Evolutionary conservation across 2,113 vertebrate species (phyloP), one percentile per base, ranked within the genome.

Genomic region (Protomyctophum bolini): DNA sequence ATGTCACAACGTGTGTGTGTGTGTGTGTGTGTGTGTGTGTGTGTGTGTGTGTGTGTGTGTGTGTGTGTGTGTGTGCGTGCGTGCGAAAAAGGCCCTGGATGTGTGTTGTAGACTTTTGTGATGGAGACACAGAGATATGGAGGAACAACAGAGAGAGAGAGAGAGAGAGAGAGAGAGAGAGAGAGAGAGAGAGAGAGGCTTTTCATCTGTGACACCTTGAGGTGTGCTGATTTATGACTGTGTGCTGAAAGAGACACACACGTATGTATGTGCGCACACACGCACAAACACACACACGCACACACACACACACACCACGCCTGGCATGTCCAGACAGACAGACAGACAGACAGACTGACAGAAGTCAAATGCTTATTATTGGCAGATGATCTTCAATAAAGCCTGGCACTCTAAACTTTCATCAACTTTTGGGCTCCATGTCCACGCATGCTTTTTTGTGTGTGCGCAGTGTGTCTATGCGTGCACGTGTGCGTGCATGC

Each of bases 201-300:
- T 33, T 33, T 33, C 33, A 33, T 33, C 58, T 10, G 28, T 10
- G 57, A 58, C 28, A 59, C 8, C 3, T 29, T 10, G 57, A 82
- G 84, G 85, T 81, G 79, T 58, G 57, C 56, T 84, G 83, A 89
- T 88, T 89, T 86, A 88, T 75, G 70, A 72, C 11, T 68, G 21
- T 54, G 50, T 71, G 72, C 67, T 74, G 63, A 58, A 48, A 68
- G 63, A 52, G 75, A 8, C 29, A 57, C 58, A 63, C 56, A 6
- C 5, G 5, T 9, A 7, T 49, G n/a, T 48, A n/a, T 33, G 9
- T 8, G 7, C 10, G 14, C 67, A 58, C 55, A 6, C 45, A 28
- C 29, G 10, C 10, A 58, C 45, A 66, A 15, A 63, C 33, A 77
- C 61, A 58, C 48, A 54, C 58, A 61, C 47, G 48, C 49, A 58